Conservation (phyloP, 1,140 invertebrate genomes). For the Lepidurus packardi region DNA sequence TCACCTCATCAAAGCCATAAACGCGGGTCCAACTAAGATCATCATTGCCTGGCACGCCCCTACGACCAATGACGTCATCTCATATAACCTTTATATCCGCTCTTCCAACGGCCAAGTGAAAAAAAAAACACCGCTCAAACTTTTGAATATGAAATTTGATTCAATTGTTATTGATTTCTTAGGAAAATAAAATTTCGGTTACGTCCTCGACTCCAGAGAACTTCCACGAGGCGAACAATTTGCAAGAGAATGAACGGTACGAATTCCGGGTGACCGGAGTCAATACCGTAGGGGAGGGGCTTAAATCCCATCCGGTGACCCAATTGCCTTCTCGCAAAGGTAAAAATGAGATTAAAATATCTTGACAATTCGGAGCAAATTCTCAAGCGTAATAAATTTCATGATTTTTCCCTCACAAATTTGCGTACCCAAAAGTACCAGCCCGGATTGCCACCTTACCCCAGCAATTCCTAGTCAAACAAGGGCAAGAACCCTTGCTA, state of each 20-base stretch:
- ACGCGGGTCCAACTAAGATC: slow-evolving; percentile 40
- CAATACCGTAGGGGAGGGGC: not conserved
- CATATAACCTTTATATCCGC: slow-evolving; percentile 19
- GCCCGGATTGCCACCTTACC: not conserved
- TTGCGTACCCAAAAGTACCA: not conserved
- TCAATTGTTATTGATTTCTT: not conserved
- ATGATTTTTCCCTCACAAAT: not conserved
- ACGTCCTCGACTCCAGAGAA: not conserved
- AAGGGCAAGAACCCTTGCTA: not conserved
- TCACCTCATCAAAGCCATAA: slow-evolving; percentile 43
- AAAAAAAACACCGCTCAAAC: not conserved
- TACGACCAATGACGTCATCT: slow-evolving; percentile 41
- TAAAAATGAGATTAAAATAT: not conserved
- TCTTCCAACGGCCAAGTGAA: not conserved
- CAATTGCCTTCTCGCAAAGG: not conserved
- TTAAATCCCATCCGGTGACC: not conserved
- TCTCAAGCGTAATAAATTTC: not conserved
- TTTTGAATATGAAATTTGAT: not conserved
- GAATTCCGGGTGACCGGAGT: not conserved
- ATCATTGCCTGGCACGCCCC: slow-evolving; percentile 45
- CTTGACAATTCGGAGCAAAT: not conserved
- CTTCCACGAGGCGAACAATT: not conserved
- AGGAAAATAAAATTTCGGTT: not conserved
- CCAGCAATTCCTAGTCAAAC: not conserved
- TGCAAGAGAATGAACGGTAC: not conserved